These are phyloP conservation scores for Eupithecia subfuscata DNA, from an alignment of 2,888 invertebrate genomes.

Conservation along the genomic window DNA sequence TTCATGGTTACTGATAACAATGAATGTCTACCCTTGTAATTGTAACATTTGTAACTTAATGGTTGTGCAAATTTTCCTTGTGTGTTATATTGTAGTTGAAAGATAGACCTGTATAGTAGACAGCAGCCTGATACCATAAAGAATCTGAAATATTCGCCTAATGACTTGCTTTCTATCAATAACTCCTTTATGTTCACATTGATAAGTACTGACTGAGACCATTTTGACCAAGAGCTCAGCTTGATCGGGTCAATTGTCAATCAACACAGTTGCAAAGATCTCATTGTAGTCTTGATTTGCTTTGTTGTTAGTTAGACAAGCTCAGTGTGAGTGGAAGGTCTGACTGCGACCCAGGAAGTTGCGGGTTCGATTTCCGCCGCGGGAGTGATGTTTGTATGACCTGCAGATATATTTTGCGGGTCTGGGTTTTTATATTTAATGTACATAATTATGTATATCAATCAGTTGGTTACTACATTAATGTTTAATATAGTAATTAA, in stretches of 20 bases:
- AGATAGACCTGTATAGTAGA: background rate
- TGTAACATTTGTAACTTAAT: background rate
- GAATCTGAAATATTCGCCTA: background rate
- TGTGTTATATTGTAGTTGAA: background rate
- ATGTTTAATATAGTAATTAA: background rate
- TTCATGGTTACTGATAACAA: background rate
- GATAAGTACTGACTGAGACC: background rate
- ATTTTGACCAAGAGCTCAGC: background rate
- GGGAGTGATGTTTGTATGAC: too few species aligned
- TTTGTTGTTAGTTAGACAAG: background rate
- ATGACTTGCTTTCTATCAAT: background rate
- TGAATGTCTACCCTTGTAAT: background rate
- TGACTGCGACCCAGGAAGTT: too few species aligned
- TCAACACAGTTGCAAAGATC: background rate
- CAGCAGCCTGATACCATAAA: background rate
- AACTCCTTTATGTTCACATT: background rate
- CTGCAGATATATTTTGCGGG: too few species aligned
- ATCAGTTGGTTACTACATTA: background rate
- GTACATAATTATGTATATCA: too few species aligned
- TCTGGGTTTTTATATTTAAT: too few species aligned
- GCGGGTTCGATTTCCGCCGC: too few species aligned
- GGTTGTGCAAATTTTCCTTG: background rate
- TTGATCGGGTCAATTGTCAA: background rate
- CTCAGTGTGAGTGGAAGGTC: background rate
- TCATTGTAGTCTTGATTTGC: background rate